These are phyloP conservation scores for Eulithis prunata DNA, from an alignment of 2,888 invertebrate genomes.

Conservation along the genomic window DNA sequence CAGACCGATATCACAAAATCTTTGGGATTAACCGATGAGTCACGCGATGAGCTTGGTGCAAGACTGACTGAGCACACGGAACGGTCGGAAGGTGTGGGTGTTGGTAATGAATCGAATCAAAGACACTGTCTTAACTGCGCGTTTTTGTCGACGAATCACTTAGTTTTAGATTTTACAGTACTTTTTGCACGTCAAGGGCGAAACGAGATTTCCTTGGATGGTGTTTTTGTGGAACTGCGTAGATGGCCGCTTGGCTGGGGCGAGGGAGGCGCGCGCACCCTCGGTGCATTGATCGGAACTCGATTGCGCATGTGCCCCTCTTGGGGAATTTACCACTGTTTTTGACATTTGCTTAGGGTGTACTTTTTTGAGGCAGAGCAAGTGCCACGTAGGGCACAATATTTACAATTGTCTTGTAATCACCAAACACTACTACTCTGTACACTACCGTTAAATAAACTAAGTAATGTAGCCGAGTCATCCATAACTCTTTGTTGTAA, in stretches of 20 bases:
- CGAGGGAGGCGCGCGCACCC: conserved; percentile 77
- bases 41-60: conserved; percentile 69
- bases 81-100: conserved; percentile 73
- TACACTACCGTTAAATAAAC: background rate
- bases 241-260: conserved; percentile 62
- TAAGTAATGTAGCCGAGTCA: background rate
- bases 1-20: conserved; percentile 52
- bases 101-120: conserved; percentile 71
- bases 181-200: conserved; percentile 11
- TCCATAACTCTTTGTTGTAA: conserved; percentile 1
- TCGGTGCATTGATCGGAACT: conserved; percentile 77
- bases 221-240: conserved; percentile 77
- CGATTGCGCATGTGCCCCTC: conserved; percentile 73
- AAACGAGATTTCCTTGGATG: conserved; percentile 57
- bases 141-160: conserved; percentile 48
- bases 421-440: background rate
- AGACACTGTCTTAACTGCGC: conserved; percentile 50
- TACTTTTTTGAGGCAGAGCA: conserved; percentile 7
- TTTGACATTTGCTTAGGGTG: conserved; percentile 64
- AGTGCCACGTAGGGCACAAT: background rate
- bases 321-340: conserved; percentile 61
- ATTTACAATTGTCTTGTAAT: background rate
- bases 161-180: conserved; percentile 53
- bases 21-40: conserved; percentile 77
- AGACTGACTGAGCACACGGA: conserved; percentile 50